Evolutionary conservation across 2,888 invertebrate species (phyloP).

Genomic region (Matsumyia berberina): DNA sequence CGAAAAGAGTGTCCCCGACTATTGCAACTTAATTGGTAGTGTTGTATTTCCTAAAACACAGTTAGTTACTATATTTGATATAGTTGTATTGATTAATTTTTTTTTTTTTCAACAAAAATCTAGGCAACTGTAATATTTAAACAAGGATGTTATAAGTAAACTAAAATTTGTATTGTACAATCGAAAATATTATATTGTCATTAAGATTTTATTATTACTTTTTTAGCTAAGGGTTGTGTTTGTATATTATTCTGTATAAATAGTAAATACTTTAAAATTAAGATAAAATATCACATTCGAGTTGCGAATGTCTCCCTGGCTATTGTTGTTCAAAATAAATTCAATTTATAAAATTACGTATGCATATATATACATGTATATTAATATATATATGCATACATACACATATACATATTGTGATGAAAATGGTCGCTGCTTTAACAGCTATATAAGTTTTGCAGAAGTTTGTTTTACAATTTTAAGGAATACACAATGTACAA

Average conservation of each 20-base stretch:
- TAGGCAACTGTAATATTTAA: slow-evolving; percentile 24
- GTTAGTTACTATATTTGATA: slow-evolving; percentile 22
- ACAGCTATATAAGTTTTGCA: slow-evolving; percentile 23
- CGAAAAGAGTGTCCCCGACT: slow-evolving; percentile 80
- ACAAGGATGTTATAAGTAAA: slow-evolving; percentile 53
- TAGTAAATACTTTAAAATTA: slow-evolving; percentile 79
- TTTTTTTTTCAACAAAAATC: slow-evolving; percentile 13
- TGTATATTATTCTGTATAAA: slow-evolving; percentile 77
- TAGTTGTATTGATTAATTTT: too few relatives aligned
- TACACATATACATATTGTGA: slow-evolving; percentile 6
- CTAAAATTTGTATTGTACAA: slow-evolving; percentile 38
- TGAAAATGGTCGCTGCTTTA: slow-evolving; percentile 8
- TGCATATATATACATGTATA: not conserved
- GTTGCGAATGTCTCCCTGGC: slow-evolving; percentile 84
- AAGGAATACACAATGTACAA: not conserved
- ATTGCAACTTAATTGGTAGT: slow-evolving; percentile 84
- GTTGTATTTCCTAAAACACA: slow-evolving; percentile 40
- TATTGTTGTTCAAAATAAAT: slow-evolving; percentile 83
- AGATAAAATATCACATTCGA: slow-evolving; percentile 84
- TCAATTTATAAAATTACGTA: slow-evolving; percentile 57
- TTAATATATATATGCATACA: not conserved
- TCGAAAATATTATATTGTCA: slow-evolving; percentile 61
- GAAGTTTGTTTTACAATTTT: slow-evolving; percentile 6
- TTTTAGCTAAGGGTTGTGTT: slow-evolving; percentile 50
- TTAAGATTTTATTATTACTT: slow-evolving; percentile 42